Percentiles rank a stretch among this genome's conserved stretches.
phyloP scores from a whole-genome alignment of 2,888 invertebrate species.

The Clistopyga incitator region DNA sequence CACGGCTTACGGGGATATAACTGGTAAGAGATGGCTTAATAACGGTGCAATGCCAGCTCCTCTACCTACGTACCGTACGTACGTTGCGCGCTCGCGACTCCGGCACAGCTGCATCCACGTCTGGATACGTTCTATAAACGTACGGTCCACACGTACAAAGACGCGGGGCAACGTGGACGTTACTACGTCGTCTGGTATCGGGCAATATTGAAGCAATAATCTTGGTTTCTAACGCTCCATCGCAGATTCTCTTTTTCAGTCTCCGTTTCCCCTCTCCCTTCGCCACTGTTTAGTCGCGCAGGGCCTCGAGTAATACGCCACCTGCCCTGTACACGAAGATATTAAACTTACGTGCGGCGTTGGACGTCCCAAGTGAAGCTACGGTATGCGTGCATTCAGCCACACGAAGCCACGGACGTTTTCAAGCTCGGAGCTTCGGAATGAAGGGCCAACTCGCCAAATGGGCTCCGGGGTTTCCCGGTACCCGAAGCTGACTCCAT shows the following conservation, averaged over 20 bases:
- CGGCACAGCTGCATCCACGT: constrained; percentile 60
- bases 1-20: constrained; percentile 76
- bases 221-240: constrained; percentile 72
- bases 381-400: not conserved
- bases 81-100: constrained; percentile 46
- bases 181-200: constrained; percentile 78
- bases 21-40: constrained; percentile 82
- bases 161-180: constrained; percentile 74
- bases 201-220: constrained; percentile 83
- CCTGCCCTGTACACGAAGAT: constrained; percentile 72
- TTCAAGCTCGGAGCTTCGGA: constrained; percentile 17
- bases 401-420: constrained; percentile 18
- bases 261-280: constrained; percentile 57
- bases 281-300: constrained; percentile 50
- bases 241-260: constrained; percentile 52
- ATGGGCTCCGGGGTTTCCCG: constrained; percentile 23
- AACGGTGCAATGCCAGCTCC: constrained; percentile 77
- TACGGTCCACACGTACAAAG: constrained; percentile 63
- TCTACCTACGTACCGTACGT: constrained; percentile 59
- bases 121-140: constrained; percentile 41
- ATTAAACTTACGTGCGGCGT: constrained; percentile 74
- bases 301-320: constrained; percentile 1
- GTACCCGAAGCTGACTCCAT: constrained; percentile 11
- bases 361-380: not conserved
- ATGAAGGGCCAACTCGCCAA: constrained; percentile 18